Conservation (phyloP, 1,140 invertebrate genomes). For the Tetramorium alpestre region DNA sequence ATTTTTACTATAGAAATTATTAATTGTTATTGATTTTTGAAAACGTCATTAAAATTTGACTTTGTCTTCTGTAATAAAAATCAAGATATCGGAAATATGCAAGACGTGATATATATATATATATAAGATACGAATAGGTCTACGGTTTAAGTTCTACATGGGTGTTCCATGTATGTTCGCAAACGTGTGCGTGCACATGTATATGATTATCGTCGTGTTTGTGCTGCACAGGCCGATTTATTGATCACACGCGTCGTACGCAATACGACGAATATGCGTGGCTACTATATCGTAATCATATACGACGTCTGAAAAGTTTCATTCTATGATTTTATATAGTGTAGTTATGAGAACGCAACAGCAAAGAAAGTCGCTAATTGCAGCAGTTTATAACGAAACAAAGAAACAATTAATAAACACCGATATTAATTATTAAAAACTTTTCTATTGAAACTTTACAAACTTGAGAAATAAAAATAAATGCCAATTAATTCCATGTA, state of each 20-base stretch:
- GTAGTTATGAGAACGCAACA: neutral
- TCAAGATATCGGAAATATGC: neutral
- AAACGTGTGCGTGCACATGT: slow-evolving; percentile 65
- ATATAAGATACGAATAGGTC: neutral
- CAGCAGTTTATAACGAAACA: neutral
- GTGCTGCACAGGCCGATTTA: slow-evolving; percentile 82
- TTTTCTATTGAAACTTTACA: neutral
- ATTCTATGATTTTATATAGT: slow-evolving; percentile 44
- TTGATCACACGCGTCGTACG: slow-evolving; percentile 84
- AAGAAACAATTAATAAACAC: neutral
- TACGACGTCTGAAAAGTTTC: slow-evolving; percentile 64
- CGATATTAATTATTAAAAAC: neutral
- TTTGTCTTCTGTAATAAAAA: neutral
- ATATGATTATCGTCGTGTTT: slow-evolving; percentile 71
- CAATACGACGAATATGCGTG: slow-evolving; percentile 79
- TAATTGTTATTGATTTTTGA: neutral
- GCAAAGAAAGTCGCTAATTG: slow-evolving; percentile 11
- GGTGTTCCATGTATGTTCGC: slow-evolving; percentile 51
- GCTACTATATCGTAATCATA: slow-evolving; percentile 47
- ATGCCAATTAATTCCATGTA: neutral
- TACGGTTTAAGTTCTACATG: slow-evolving; percentile 43
- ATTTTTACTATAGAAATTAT: slow-evolving; percentile 12
- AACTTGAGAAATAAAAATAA: neutral
- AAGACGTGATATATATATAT: neutral
- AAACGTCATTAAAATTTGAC: neutral